A percentile compares a stretch with the other conserved stretches of the same genome.
phyloP scores from a whole-genome alignment of 2,797 vertebrate genomes.

The Silurus aristotelis region DNA sequence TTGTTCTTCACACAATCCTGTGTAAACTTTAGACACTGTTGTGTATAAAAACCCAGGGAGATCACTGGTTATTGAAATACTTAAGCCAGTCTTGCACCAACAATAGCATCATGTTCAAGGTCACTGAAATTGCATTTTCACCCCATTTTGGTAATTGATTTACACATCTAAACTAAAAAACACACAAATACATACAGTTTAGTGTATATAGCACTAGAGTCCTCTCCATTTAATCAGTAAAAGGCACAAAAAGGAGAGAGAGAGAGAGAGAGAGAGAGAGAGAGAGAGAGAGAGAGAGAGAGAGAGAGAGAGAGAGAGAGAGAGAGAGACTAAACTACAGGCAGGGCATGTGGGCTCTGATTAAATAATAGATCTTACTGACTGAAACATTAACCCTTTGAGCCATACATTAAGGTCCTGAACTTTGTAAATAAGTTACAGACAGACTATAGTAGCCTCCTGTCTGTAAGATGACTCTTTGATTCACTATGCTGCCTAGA shows the following conservation, averaged over 20 bases:
- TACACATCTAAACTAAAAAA: neutral
- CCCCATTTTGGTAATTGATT: neutral
- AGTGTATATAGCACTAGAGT: neutral
- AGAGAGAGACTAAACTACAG: neutral
- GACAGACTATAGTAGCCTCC: neutral
- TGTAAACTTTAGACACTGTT: neutral
- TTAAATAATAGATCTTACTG: slow-evolving; percentile 62
- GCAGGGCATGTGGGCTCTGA: slow-evolving; percentile 55
- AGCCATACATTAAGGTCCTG: slow-evolving; percentile 3
- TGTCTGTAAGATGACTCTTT: neutral
- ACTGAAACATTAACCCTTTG: slow-evolving; percentile 40
- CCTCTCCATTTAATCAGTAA: slow-evolving; percentile 21
- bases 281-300: neutral
- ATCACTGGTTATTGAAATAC: neutral
- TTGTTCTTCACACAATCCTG: neutral
- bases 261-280: neutral
- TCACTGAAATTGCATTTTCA: neutral
- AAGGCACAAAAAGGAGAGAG: neutral
- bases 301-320: neutral
- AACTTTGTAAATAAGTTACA: slow-evolving; percentile 1
- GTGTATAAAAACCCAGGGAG: neutral
- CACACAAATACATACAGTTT: too few species aligned
- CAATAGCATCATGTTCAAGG: neutral
- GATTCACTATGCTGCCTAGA: neutral
- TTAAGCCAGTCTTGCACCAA: neutral